Percentiles rank a stretch among this genome's conserved stretches.
Conservation (phyloP, 2,113 vertebrate species). For the Alosa alosa region DNA sequence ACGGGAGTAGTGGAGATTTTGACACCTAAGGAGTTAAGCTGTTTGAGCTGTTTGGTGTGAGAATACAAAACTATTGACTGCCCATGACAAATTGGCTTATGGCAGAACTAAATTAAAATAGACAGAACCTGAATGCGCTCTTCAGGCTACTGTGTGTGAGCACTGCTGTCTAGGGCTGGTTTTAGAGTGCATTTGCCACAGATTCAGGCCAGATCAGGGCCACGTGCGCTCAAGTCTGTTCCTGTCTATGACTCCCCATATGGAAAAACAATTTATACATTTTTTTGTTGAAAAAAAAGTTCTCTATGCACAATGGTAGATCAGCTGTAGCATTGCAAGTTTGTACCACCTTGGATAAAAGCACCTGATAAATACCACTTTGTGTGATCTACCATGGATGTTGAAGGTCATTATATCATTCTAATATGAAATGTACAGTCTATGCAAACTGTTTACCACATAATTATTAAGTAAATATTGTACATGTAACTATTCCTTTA, state of each 20-base stretch:
- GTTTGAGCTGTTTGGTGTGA: not conserved
- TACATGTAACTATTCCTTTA: not conserved
- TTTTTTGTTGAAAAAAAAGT: no score
- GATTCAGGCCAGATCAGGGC: not conserved
- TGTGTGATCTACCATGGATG: no score
- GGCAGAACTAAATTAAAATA: not conserved
- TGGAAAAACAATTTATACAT: no score
- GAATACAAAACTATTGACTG: constrained; percentile 1
- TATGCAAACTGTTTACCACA: not conserved
- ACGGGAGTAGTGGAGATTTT: not conserved
- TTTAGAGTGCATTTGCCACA: not conserved
- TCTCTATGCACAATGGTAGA: no score
- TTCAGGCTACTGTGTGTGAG: not conserved
- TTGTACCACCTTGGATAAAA: no score
- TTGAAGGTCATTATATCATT: no score
- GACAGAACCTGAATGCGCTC: not conserved
- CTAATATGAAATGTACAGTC: no score
- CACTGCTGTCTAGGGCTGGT: not conserved
- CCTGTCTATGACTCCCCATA: no score
- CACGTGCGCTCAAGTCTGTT: not conserved
- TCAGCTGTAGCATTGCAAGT: no score
- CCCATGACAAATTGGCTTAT: not conserved
- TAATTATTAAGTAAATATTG: not conserved
- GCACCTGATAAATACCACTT: no score
- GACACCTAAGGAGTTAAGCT: not conserved